phyloP scores from a whole-genome alignment of 2,797 vertebrate genomes.

The Gallinago solitaria region DNA sequence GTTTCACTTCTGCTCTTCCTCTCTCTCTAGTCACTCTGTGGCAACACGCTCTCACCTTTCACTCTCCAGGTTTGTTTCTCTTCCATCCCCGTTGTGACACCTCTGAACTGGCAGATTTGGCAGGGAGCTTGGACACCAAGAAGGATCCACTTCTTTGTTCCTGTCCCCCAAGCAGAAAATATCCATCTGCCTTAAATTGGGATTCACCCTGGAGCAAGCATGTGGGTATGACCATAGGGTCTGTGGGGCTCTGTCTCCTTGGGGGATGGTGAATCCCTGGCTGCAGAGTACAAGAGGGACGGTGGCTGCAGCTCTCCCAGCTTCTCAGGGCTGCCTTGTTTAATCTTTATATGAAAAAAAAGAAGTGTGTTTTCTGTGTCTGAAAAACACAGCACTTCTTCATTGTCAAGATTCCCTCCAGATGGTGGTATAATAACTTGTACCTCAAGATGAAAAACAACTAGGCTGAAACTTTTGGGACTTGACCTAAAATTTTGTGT shows the following conservation, averaged over 20 bases:
- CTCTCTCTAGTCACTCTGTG: not conserved
- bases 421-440: not conserved
- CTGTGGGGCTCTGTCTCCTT: accelerated
- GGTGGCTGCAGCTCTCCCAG: not conserved
- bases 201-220: not conserved
- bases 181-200: accelerated
- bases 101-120: not conserved
- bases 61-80: not conserved
- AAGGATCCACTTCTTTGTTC: not conserved
- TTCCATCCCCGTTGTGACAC: not conserved
- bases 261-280: not conserved
- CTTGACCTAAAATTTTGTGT: not conserved
- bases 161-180: not conserved
- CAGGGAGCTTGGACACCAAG: not conserved
- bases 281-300: not conserved
- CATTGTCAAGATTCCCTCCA: not conserved
- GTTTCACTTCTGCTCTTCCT: not conserved
- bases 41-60: not conserved
- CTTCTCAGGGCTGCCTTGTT: not conserved
- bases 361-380: not conserved
- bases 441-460: not conserved
- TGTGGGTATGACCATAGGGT: not conserved
- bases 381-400: not conserved
- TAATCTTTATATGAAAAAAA: not conserved
- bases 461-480: not conserved